Evolutionary conservation across 2,113 vertebrate species (phyloP).

Genomic region (Onychostoma macrolepis): DNA sequence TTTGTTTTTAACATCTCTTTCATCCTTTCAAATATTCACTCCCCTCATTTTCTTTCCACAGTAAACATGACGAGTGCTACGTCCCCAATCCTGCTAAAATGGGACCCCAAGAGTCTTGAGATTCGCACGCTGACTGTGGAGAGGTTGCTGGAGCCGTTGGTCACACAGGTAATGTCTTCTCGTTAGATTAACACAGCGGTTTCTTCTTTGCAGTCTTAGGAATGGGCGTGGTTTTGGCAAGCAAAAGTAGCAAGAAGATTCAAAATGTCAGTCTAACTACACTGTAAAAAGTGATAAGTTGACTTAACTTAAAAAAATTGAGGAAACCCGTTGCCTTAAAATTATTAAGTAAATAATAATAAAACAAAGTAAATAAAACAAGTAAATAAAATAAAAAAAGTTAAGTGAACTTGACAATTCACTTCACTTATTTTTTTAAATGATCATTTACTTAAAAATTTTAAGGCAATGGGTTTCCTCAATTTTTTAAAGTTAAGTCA

Average conservation of each 20-base stretch:
- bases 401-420: too few species aligned
- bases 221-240: neutral
- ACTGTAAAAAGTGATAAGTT: too few species aligned
- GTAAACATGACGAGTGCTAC: slow-evolving; percentile 82
- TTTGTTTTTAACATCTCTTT: neutral
- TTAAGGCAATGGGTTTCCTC: too few species aligned
- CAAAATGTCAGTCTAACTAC: neutral
- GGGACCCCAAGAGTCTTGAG: slow-evolving; percentile 84
- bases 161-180: slow-evolving; percentile 76
- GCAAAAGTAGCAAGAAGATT: neutral
- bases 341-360: too few species aligned
- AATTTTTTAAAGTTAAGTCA: too few species aligned
- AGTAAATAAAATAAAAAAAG: too few species aligned
- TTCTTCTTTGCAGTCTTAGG: neutral
- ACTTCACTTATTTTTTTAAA: too few species aligned
- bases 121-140: slow-evolving; percentile 84
- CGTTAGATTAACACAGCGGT: neutral
- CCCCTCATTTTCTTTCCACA: slow-evolving; percentile 47
- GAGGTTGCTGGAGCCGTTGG: slow-evolving; percentile 81
- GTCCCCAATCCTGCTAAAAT: slow-evolving; percentile 83
- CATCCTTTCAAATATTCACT: neutral
- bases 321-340: too few species aligned
- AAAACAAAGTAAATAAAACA: too few species aligned
- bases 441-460: too few species aligned
- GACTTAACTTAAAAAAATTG: too few species aligned